Evolutionary conservation across 2,113 vertebrate genomes (phyloP).

Genomic region (Aegotheles bennettii): DNA sequence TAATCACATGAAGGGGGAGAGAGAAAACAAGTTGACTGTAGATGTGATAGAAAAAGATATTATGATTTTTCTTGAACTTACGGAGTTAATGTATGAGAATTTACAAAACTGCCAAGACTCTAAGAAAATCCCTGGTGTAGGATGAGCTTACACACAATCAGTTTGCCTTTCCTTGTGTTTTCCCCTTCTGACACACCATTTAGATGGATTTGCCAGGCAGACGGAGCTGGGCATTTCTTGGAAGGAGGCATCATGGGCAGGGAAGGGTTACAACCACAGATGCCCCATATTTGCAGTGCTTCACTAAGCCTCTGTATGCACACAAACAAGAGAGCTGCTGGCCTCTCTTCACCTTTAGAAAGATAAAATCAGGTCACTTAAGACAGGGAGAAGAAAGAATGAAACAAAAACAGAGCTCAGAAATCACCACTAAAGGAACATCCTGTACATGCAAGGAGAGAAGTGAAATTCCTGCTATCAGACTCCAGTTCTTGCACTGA

Average conservation of each 20-base stretch:
- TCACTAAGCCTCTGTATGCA: neutral
- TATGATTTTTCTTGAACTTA: neutral
- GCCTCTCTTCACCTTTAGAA: neutral
- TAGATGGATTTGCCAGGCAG: neutral
- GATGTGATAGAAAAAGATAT: neutral
- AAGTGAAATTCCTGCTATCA: neutral
- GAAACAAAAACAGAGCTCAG: neutral
- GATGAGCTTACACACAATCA: neutral
- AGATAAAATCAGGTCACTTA: slow-evolving; percentile 59
- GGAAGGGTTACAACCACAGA: slow-evolving; percentile 16
- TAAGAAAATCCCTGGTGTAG: neutral
- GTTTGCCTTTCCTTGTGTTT: neutral
- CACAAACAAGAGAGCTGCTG: neutral
- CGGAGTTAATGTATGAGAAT: neutral
- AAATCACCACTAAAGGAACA: neutral
- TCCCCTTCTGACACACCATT: neutral
- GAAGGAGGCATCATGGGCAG: neutral
- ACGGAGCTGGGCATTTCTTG: neutral
- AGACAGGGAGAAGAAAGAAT: neutral
- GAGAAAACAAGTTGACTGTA: neutral
- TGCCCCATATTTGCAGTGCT: neutral
- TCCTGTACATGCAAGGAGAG: neutral
- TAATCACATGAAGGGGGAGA: neutral
- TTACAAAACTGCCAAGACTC: neutral
- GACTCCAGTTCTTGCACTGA: neutral